Conservation (phyloP, 2,113 vertebrate genomes). For the Lophius piscatorius region DNA sequence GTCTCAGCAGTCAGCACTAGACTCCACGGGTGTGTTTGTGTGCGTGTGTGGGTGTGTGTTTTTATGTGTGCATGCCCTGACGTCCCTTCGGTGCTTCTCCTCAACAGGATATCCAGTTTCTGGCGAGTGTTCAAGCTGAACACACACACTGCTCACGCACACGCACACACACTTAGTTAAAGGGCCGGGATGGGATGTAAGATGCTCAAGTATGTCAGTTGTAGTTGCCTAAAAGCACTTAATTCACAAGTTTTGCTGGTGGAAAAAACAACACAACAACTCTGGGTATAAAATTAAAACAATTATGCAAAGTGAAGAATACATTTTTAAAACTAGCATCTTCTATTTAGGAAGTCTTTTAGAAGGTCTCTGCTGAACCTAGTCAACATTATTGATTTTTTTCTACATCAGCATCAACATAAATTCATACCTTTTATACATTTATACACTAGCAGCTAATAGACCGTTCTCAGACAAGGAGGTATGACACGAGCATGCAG, state of each 20-base stretch:
- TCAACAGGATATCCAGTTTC: constrained; percentile 42
- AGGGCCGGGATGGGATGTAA: neutral
- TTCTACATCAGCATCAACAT: too few species aligned
- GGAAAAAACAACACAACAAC: neutral
- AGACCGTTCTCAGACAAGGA: too few species aligned
- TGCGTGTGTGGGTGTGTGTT: constrained; percentile 11
- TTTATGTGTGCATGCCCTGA: constrained; percentile 8
- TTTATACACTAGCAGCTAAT: too few species aligned
- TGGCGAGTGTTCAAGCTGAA: constrained; percentile 26
- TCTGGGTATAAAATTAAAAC: constrained; percentile 12
- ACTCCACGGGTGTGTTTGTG: constrained; percentile 16
- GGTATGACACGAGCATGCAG: too few species aligned
- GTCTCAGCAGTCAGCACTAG: constrained; percentile 36
- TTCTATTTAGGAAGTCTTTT: neutral
- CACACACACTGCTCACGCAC: neutral
- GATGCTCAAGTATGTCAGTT: neutral
- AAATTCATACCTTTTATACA: too few species aligned
- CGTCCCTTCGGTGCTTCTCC: neutral
- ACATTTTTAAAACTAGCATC: too few species aligned
- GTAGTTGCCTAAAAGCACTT: neutral
- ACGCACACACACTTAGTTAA: neutral
- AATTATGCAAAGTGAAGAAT: too few species aligned
- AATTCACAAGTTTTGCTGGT: neutral
- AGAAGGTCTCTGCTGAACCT: neutral
- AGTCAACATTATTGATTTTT: neutral